phyloP scores from a whole-genome alignment of 1,140 invertebrate genomes.

The Caligus rogercresseyi region DNA sequence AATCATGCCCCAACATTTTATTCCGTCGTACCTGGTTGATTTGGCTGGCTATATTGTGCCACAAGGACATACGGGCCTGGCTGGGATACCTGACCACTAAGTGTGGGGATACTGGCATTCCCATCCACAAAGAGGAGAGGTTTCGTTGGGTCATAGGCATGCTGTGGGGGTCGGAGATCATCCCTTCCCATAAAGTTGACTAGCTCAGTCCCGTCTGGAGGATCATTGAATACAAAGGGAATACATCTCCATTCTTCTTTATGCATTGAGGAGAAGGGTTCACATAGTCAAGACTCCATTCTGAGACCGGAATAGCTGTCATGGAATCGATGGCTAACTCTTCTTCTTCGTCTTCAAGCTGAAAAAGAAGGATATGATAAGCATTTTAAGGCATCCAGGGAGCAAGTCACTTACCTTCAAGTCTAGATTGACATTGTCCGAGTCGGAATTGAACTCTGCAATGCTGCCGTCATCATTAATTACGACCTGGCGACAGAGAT shows the following conservation, averaged over 20 bases:
- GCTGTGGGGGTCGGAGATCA: neutral
- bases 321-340: conserved; percentile 60
- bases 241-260: conserved; percentile 52
- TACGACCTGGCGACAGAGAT: conserved; percentile 67
- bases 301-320: conserved; percentile 52
- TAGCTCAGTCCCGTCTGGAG: conserved; percentile 64
- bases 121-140: conserved; percentile 47
- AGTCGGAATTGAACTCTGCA: conserved; percentile 46
- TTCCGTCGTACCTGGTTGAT: conserved; percentile 43
- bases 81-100: conserved; percentile 52
- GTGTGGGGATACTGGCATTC: conserved; percentile 42
- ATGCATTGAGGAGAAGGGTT: conserved; percentile 66
- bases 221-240: conserved; percentile 46
- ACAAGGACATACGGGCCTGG: conserved; percentile 70
- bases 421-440: conserved; percentile 40
- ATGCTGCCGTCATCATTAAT: conserved; percentile 53
- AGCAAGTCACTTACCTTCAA: conserved; percentile 27
- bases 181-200: neutral
- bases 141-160: conserved; percentile 38
- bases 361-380: neutral
- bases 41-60: conserved; percentile 88
- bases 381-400: neutral
- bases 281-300: conserved; percentile 71
- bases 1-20: too few relatives aligned
- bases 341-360: conserved; percentile 29